These are phyloP conservation scores for Hassar affinis DNA, from an alignment of 2,113 vertebrate genomes.

Conservation along the genomic window DNA sequence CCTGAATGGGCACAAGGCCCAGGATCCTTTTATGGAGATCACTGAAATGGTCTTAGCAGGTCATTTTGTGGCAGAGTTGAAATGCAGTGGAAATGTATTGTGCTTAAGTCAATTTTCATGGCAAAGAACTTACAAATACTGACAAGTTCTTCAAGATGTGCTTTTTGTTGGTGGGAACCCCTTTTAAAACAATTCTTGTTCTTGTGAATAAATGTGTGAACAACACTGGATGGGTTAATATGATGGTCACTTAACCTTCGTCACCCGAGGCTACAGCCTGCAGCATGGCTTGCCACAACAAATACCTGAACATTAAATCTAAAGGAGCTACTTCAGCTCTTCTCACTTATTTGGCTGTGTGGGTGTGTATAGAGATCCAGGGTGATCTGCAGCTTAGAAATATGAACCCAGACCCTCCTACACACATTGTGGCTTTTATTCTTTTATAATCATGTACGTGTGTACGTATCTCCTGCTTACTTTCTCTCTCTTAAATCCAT, in stretches of 20 bases:
- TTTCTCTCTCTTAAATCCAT: not conserved
- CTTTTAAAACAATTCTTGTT: not conserved
- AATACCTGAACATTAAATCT: not conserved
- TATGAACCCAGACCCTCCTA: not conserved
- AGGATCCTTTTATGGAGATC: not conserved
- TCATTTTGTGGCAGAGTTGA: too few relatives aligned
- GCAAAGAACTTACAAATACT: too few relatives aligned
- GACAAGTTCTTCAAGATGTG: not conserved
- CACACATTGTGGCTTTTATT: not conserved
- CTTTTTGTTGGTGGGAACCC: not conserved
- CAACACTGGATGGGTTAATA: not conserved
- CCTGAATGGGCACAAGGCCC: not conserved
- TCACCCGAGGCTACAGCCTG: not conserved
- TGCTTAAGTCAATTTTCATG: too few relatives aligned
- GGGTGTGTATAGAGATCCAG: not conserved
- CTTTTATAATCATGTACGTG: not conserved
- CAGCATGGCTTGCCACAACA: not conserved
- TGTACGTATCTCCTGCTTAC: not conserved
- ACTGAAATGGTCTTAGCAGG: too few relatives aligned
- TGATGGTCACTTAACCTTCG: not conserved
- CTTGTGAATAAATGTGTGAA: not conserved
- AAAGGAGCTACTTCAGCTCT: constrained; percentile 5
- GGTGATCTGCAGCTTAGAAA: not conserved
- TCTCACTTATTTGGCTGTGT: not conserved
- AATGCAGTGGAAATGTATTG: too few relatives aligned